Conservation (phyloP, 2,113 vertebrate species). For the Monopterus albus region DNA sequence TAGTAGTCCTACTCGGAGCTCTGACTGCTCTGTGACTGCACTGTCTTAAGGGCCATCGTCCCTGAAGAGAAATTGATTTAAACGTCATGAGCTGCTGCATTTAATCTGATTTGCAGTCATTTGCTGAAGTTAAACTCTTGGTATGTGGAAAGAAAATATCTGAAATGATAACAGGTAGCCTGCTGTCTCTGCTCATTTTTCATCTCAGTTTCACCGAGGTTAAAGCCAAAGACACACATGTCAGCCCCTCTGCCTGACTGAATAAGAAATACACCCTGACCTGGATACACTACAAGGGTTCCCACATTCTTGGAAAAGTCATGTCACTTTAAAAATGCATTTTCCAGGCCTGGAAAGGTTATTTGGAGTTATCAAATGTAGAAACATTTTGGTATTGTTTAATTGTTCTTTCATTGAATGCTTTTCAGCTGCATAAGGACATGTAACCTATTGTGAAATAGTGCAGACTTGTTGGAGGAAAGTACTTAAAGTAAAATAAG, state of each 20-base stretch:
- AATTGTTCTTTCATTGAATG: constrained; percentile 9
- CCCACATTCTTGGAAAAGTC: constrained; percentile 24
- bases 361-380: constrained; percentile 3
- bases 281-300: constrained; percentile 29
- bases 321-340: constrained; percentile 7
- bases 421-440: background rate
- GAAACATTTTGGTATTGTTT: constrained; percentile 10
- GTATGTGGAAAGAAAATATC: constrained; percentile 85
- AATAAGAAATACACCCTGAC: constrained; percentile 49
- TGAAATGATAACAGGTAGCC: constrained; percentile 84
- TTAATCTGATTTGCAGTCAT: constrained; percentile 81
- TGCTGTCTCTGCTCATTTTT: constrained; percentile 76
- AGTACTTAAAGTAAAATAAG: constrained; percentile 18
- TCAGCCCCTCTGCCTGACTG: constrained; percentile 46
- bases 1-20: constrained; percentile 11
- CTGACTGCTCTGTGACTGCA: constrained; percentile 44
- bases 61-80: constrained; percentile 52
- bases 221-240: constrained; percentile 74
- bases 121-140: constrained; percentile 80
- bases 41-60: constrained; percentile 33
- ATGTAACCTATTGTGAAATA: constrained; percentile 6
- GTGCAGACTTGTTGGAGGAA: constrained; percentile 8
- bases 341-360: constrained; percentile 23
- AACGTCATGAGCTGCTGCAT: constrained; percentile 69
- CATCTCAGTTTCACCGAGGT: constrained; percentile 67